Base-by-base conservation (phyloP, 1,140 invertebrate species). In the Coelopa frigida region DNA sequence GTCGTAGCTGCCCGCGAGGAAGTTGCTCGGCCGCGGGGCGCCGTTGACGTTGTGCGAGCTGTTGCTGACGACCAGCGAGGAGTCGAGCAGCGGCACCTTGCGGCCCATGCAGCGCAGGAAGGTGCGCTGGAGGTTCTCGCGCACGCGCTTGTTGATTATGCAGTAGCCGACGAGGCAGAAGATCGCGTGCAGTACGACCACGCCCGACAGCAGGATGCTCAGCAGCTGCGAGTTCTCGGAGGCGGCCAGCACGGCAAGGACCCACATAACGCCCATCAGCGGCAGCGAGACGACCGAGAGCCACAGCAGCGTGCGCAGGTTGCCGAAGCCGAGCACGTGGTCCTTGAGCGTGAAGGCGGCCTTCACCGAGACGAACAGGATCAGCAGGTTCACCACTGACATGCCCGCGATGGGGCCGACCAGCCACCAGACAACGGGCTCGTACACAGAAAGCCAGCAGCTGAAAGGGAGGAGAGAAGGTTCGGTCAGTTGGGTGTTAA, bases 371-470 rank as follows among this genome's bases (percentile, higher is more conserved):
- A 94, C 79, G 3, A 89, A 78, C 31, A 95, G 79, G 33, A 88
- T 83, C 22, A 82, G 74, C 1, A 95, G 75, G 61, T 88, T 88
- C 1, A 84, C 76, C n/a, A 83, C 63, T 1, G 89, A 83, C 49
- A 87, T 78, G 26, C 82, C 71, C 36, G 81, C 85, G 11, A 90
- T 82, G 2, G 91, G 91, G 7, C 87, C 87, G 52, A 94, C 86
- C 44, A 94, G 74, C 70, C 88, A 85, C 91, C 91, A 94, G 6
- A 94, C 84, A 10, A 93, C 85, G 18, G 83, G 84, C 64, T 94
- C 89, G 62, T 94, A 91, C 8, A 93, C 80, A 1, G 87, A 90
- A n/a, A 96, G 74, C 92, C 92, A 96, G 64, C 92, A 96, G 63
- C 90, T 94, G 63, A 32, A 75, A 75, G 50, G 29, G 44, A 47